Evolutionary conservation across 1,140 invertebrate genomes (phyloP), one percentile per base, ranked within the genome.

Genomic region (Plutomurus gul): DNA sequence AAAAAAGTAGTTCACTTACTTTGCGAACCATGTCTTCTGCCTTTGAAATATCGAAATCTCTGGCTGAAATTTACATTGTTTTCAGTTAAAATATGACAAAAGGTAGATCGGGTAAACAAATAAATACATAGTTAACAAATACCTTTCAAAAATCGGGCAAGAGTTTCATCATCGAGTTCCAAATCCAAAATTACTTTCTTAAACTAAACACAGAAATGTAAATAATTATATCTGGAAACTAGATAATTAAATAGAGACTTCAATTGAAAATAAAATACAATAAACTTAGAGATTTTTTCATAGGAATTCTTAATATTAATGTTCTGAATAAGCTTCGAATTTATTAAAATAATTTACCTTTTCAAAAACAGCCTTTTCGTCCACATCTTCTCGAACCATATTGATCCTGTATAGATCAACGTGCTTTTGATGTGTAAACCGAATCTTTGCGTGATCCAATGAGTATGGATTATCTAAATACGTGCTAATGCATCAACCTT

Each of bases 1-100:
- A 18, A 22, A 25, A 10, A 18, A 22, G 4, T 22, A 51, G 8
- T 25, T 6, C 30, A 4, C 70, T 72, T 40, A 72, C 70, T 22
- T 72, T 72, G 13, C 70, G 36, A 5, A 72, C 13, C 70, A 72
- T 72, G 3, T 39, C 70, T 27, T 72, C 70, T 4, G 70, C 70
- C 27, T 27, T 36, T 40, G 18, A 13, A 1, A 72, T 8, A 72
- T 72, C 40, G 10, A 40, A 27, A 4, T 72, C 70, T 72, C 70
- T 72, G 4, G 70, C 70, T 72, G 18, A 43, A 8, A 43, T 43
- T 43, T 43, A 10, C 40, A 43, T 10, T 10, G 8, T 8, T 10
- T 43, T 43, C n/a, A 43, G n/a, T 10, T 43, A 10, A 40, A 71
- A 39, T 6, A 40, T 60, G 4, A 60, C 3, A 60, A 25, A 30